A percentile compares a stretch with the other conserved stretches of the same genome.
Evolutionary conservation across 2,888 invertebrate genomes (phyloP).

Genomic region (Megastigmus dorsalis): DNA sequence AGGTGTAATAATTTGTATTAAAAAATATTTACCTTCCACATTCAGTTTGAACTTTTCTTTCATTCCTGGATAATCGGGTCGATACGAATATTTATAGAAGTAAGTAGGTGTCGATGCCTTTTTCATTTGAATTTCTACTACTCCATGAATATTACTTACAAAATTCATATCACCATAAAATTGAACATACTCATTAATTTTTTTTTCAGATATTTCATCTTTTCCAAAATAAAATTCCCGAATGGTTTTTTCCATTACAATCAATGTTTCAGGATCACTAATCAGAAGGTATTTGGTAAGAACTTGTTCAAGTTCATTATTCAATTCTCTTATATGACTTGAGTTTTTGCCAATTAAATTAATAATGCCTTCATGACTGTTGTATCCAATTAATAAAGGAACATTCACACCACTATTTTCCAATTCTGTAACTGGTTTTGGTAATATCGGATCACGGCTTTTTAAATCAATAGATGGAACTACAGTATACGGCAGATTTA

Average conservation of each 20-base stretch:
- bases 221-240: conserved; percentile 76
- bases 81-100: conserved; percentile 78
- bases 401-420: conserved; percentile 71
- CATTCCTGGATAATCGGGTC: conserved; percentile 56
- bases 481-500: conserved; percentile 29
- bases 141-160: conserved; percentile 73
- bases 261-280: conserved; percentile 61
- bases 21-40: conserved; percentile 45
- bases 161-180: conserved; percentile 77
- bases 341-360: not conserved
- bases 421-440: conserved; percentile 67
- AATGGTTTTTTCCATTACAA: conserved; percentile 68
- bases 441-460: conserved; percentile 58
- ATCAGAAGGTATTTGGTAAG: conserved; percentile 71
- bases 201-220: conserved; percentile 63
- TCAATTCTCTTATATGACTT: conserved; percentile 34
- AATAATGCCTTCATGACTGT: conserved; percentile 75
- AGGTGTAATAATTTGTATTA: too few species aligned
- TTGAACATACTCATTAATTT: conserved; percentile 75
- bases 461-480: conserved; percentile 56
- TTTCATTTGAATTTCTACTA: conserved; percentile 72
- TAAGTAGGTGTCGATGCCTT: conserved; percentile 75
- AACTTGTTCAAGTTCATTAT: conserved; percentile 69
- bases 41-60: conserved; percentile 31
- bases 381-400: conserved; percentile 76